phyloP scores from a whole-genome alignment of 2,797 vertebrate species.

The Naso thynnoides region DNA sequence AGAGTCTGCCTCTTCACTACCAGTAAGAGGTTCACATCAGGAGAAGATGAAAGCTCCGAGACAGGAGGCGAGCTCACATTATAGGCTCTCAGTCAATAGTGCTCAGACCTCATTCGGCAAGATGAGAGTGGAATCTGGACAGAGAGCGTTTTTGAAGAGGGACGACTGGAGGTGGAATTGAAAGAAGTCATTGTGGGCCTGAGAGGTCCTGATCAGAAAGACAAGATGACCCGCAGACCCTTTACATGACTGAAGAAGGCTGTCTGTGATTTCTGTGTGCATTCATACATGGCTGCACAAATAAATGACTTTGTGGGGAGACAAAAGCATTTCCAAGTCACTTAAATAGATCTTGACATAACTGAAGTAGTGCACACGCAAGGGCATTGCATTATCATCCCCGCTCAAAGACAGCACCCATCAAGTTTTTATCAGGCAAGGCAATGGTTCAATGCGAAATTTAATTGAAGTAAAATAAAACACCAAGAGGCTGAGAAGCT shows the following conservation, averaged over 20 bases:
- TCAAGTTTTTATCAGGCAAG: constrained; percentile 30
- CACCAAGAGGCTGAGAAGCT: background rate
- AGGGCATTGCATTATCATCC: constrained; percentile 31
- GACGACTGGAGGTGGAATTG: constrained; percentile 53
- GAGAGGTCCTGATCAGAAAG: constrained; percentile 53
- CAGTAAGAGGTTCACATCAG: constrained; percentile 51
- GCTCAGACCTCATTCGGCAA: constrained; percentile 50
- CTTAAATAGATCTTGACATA: constrained; percentile 34
- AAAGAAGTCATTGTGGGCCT: constrained; percentile 61
- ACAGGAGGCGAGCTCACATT: constrained; percentile 47
- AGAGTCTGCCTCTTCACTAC: constrained; percentile 57
- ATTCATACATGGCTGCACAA: constrained; percentile 1
- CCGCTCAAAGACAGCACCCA: background rate
- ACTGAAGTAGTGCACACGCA: constrained; percentile 28
- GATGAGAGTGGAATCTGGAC: constrained; percentile 68
- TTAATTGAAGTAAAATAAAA: constrained; percentile 15
- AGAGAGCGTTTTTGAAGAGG: constrained; percentile 59
- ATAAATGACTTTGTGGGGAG: background rate
- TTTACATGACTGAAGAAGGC: constrained; percentile 25
- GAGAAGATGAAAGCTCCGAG: constrained; percentile 68
- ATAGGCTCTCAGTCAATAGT: constrained; percentile 66
- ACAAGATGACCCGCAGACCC: constrained; percentile 47
- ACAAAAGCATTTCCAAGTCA: constrained; percentile 21
- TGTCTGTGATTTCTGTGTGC: constrained; percentile 11
- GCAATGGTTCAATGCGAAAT: constrained; percentile 32